Percentiles rank a stretch among this genome's conserved stretches.
These are phyloP conservation scores for Agrochola macilenta DNA, from an alignment of 2,888 invertebrate genomes.

Conservation along the genomic window DNA sequence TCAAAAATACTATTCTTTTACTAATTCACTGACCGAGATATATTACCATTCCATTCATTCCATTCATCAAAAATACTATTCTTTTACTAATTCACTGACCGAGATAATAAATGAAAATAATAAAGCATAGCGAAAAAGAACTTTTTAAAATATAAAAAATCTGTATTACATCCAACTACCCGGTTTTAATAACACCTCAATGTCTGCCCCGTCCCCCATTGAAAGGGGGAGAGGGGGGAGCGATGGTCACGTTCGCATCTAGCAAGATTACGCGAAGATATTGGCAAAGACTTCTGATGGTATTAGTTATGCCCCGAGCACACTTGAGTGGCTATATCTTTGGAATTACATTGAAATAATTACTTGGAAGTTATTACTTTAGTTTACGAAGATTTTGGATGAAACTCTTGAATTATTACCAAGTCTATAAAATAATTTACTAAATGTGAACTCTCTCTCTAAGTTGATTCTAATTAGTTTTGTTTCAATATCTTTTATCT, in stretches of 20 bases:
- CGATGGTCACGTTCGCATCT: conserved; percentile 59
- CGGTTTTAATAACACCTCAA: conserved; percentile 43
- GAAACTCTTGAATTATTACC: not conserved
- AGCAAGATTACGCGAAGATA: conserved; percentile 63
- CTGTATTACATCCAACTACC: conserved; percentile 12
- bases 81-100: not conserved
- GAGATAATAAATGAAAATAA: not conserved
- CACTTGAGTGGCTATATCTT: conserved; percentile 38
- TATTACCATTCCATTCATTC: no score
- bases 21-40: not conserved
- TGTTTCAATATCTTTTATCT: not conserved
- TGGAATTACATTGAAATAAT: conserved; percentile 35
- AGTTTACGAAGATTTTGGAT: conserved; percentile 10
- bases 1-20: not conserved
- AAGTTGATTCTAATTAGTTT: not conserved
- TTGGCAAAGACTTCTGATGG: conserved; percentile 57
- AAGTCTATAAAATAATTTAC: not conserved
- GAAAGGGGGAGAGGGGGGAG: not conserved
- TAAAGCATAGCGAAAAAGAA: not conserved
- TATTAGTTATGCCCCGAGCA: conserved; percentile 45
- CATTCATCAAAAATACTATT: not conserved
- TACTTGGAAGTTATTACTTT: conserved; percentile 12
- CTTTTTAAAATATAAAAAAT: conserved; percentile 8
- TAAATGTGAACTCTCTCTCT: not conserved
- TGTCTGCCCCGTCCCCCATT: not conserved